Conservation (phyloP, 2,888 invertebrate species). For the Eupithecia insigniata region DNA sequence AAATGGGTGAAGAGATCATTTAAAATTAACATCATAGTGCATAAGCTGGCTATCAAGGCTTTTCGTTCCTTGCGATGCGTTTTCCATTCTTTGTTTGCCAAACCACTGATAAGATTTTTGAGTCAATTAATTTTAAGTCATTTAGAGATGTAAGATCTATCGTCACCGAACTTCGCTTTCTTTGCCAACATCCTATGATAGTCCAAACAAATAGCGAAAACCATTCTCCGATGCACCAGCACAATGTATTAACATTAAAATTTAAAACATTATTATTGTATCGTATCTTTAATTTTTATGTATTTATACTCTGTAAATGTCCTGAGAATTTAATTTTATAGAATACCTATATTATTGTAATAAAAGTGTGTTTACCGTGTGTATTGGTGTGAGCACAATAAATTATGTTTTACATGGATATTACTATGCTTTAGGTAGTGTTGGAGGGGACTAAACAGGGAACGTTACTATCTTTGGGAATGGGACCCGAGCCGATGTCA, state of each 20-base stretch:
- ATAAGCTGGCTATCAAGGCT: constrained; percentile 60
- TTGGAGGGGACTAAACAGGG: constrained; percentile 77
- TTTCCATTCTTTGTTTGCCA: constrained; percentile 52
- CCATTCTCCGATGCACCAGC: constrained; percentile 72
- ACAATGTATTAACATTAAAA: constrained; percentile 70
- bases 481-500: constrained; percentile 57
- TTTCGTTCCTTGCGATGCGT: constrained; percentile 42
- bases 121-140: constrained; percentile 84
- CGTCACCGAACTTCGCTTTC: constrained; percentile 69
- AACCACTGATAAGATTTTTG: constrained; percentile 66
- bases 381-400: constrained; percentile 79
- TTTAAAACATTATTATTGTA: constrained; percentile 51
- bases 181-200: constrained; percentile 72
- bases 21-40: constrained; percentile 66
- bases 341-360: constrained; percentile 58
- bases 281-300: constrained; percentile 59
- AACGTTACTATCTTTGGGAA: constrained; percentile 57
- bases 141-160: constrained; percentile 73
- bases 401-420: constrained; percentile 61
- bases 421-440: constrained; percentile 63
- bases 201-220: constrained; percentile 60
- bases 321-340: constrained; percentile 65
- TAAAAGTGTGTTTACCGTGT: constrained; percentile 65
- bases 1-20: constrained; percentile 54
- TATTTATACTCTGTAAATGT: constrained; percentile 64